Base-by-base conservation (phyloP, 2,888 invertebrate genomes). In the Mythimna impura region DNA sequence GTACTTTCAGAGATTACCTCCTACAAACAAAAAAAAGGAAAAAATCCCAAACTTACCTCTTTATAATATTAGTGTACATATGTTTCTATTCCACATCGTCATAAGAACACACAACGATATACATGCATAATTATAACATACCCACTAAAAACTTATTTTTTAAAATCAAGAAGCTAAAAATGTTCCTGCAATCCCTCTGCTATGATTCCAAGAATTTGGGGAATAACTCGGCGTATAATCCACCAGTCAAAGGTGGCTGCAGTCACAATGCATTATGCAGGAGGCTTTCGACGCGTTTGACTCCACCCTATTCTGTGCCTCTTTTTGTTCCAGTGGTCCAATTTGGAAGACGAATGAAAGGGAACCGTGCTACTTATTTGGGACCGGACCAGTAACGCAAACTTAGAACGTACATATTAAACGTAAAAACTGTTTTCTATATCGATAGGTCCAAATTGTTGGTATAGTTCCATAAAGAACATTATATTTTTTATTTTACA, bases 261-360 rank as follows among this genome's bases (percentile, higher is more conserved):
- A 92, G 89, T 88, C 89, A 88, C 91, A 87, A 93, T 94, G 93
- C 93, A 93, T 93, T 90, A 93, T 93, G 93, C 91, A 94, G 87
- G 83, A 93, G 92, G 91, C 91, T 92, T 92, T 92, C 91, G 91
- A 88, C 89, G 91, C 88, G 89, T 89, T 90, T 89, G 87, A 88
- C 86, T 85, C 87, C 80, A 78, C 76, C 79, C 77, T 52, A 73
- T 73, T 76, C 71, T 73, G 77, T 79, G 78, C 83, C 83, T 86
- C 87, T 89, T 87, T 88, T 84, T 82, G 34, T 66, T n/a, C 9
- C 22, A 57, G 40, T 75, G 83, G 81, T 69, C 40, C 66, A 80
- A 77, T 63, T 52, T 66, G 63, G 9, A 63, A 67, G 65, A 60
- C 50, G 1, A 2, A 64, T 20, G 3, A 25, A 36, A 12, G 14